These are phyloP conservation scores for Hemithea aestivaria DNA, from an alignment of 2,888 invertebrate species.

Conservation along the genomic window DNA sequence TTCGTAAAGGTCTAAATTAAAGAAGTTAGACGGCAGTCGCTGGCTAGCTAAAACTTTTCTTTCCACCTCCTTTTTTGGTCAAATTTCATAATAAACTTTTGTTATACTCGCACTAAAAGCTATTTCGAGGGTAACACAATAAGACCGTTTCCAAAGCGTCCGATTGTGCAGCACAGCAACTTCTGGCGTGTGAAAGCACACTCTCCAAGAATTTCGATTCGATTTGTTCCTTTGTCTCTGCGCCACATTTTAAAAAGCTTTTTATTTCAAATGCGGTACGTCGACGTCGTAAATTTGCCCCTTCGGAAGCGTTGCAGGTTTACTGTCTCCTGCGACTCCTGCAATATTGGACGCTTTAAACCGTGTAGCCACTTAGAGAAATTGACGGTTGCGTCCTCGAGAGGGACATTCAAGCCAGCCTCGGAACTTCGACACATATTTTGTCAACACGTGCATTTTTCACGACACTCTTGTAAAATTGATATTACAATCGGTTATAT, in stretches of 20 bases:
- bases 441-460: slow-evolving; percentile 9
- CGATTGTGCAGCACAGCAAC: too few relatives aligned
- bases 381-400: slow-evolving; percentile 13
- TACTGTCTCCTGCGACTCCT: slow-evolving; percentile 5
- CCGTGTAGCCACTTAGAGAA: slow-evolving; percentile 12
- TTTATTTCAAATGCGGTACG: slow-evolving; percentile 4
- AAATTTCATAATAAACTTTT: too few relatives aligned
- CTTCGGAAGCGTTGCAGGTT: slow-evolving; percentile 11
- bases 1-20: slow-evolving; percentile 1
- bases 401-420: slow-evolving; percentile 1
- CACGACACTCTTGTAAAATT: slow-evolving; percentile 5
- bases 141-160: too few relatives aligned
- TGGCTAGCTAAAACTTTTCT: neutral
- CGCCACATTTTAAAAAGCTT: slow-evolving; percentile 4
- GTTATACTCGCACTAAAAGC: too few relatives aligned
- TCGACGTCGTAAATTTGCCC: slow-evolving; percentile 11
- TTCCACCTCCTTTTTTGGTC: too few relatives aligned
- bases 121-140: too few relatives aligned
- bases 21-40: neutral
- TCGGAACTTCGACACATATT: neutral
- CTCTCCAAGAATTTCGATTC: too few relatives aligned
- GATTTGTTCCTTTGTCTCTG: neutral
- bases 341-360: slow-evolving; percentile 10
- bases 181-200: too few relatives aligned
- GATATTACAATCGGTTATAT: neutral